These are phyloP conservation scores for Rhadina sibilatrix DNA, from an alignment of 2,113 vertebrate species.

Conservation along the genomic window DNA sequence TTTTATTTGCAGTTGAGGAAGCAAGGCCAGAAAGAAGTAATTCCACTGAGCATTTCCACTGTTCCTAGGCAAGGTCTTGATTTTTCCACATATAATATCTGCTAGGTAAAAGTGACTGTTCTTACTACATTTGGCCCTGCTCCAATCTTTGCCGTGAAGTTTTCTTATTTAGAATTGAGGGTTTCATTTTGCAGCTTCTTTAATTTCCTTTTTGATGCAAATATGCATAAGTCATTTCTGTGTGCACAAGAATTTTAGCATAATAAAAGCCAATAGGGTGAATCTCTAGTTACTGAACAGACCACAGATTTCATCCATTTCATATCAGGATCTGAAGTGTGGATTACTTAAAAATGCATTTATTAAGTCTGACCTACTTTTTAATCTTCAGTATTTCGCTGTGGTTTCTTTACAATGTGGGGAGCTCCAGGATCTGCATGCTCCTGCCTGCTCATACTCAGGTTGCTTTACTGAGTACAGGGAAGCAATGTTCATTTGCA, in stretches of 20 bases:
- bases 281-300: conserved; percentile 20
- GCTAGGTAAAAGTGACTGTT: neutral
- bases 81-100: neutral
- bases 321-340: conserved; percentile 38
- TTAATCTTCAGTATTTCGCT: conserved; percentile 64
- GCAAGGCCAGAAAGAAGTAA: neutral
- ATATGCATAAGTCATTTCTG: conserved; percentile 42
- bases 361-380: conserved; percentile 76
- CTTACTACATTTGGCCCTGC: neutral
- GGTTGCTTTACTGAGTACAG: neutral
- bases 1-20: neutral
- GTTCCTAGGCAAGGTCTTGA: neutral
- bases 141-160: neutral
- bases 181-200: conserved; percentile 56
- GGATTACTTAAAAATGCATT: conserved; percentile 66
- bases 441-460: neutral
- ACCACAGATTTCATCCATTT: conserved; percentile 38
- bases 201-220: conserved; percentile 56
- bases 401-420: conserved; percentile 18
- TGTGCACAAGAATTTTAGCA: conserved; percentile 55
- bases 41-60: neutral
- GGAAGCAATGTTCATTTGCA: neutral
- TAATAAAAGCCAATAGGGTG: conserved; percentile 12
- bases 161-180: neutral
- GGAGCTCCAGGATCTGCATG: conserved; percentile 22